Base-by-base conservation (phyloP, 2,888 invertebrate species). In the Dolomedes plantarius region DNA sequence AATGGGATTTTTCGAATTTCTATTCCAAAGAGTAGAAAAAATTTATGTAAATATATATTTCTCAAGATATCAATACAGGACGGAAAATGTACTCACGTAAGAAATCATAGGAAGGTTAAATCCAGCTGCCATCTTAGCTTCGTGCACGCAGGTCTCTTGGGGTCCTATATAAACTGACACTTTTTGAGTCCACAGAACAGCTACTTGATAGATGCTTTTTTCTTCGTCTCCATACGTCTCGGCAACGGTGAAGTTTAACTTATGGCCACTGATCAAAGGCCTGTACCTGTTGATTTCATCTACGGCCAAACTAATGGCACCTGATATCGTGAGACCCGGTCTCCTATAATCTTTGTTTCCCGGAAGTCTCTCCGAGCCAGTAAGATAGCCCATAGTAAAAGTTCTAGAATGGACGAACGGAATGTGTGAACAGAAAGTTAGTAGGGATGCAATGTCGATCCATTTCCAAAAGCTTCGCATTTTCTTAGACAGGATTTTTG, bases 21-120 rank as follows among this genome's bases (percentile, higher is more conserved):
- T n/a, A n/a, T n/a, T n/a, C n/a, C n/a, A n/a, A n/a, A n/a, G n/a
- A n/a, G n/a, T n/a, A n/a, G n/a, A n/a, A n/a, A n/a, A n/a, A n/a
- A n/a, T n/a, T n/a, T n/a, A n/a, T n/a, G n/a, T n/a, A n/a, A n/a
- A n/a, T n/a, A n/a, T n/a, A n/a, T n/a, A n/a, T n/a, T n/a, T n/a
- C n/a, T n/a, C n/a, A n/a, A n/a, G n/a, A n/a, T n/a, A n/a, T n/a
- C n/a, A n/a, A n/a, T n/a, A n/a, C n/a, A n/a, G n/a, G n/a, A n/a
- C n/a, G n/a, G n/a, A n/a, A n/a, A 11, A 11, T 56, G 3, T 71
- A 95, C 96, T 95, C 92, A 98, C 98, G 91, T 98, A 98, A 89
- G 98, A 98, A 90, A 98, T 95, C 98, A 98, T 98, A 9, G 97
- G 97, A 73, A 97, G 92, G 91, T 98, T 97, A 92, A 98, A 97